phyloP scores from a whole-genome alignment of 1,140 invertebrate genomes.

The Drosophila lini region DNA sequence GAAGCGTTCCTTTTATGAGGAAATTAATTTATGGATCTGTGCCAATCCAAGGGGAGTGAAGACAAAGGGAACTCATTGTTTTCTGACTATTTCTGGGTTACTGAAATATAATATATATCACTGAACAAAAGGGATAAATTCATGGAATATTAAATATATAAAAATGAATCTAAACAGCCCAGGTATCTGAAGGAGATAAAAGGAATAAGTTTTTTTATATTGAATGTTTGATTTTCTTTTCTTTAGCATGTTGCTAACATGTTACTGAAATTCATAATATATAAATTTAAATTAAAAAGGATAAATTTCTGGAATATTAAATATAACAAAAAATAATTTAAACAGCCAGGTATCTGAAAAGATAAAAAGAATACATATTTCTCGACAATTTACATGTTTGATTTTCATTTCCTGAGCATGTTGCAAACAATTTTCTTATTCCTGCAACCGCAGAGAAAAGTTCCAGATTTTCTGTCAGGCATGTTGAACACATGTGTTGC shows the following conservation, averaged over 20 bases:
- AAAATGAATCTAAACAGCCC: neutral
- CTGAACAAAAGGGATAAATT: neutral
- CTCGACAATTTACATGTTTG: neutral
- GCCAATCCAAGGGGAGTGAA: conserved; percentile 8
- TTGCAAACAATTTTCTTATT: neutral
- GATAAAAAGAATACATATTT: neutral
- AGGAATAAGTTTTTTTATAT: neutral
- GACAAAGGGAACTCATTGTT: conserved; percentile 58
- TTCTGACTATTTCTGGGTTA: neutral
- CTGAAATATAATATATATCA: neutral
- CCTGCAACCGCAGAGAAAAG: conserved; percentile 21
- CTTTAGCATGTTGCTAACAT: neutral
- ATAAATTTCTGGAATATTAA: neutral
- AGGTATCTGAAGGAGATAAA: neutral
- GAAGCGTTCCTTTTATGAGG: conserved; percentile 4
- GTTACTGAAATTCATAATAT: neutral
- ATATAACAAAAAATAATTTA: neutral
- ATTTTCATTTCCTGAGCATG: neutral
- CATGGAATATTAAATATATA: neutral
- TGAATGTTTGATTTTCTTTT: conserved; percentile 1
- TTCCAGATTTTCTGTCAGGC: conserved; percentile 15
- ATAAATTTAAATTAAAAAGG: neutral
- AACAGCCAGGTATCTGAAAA: neutral
- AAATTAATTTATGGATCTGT: conserved; percentile 26
- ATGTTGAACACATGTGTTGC: conserved; percentile 71